Percentiles rank a stretch among this genome's conserved stretches.
These are phyloP conservation scores for Camptogramma bilineatum DNA, from an alignment of 2,888 invertebrate species.

Conservation along the genomic window DNA sequence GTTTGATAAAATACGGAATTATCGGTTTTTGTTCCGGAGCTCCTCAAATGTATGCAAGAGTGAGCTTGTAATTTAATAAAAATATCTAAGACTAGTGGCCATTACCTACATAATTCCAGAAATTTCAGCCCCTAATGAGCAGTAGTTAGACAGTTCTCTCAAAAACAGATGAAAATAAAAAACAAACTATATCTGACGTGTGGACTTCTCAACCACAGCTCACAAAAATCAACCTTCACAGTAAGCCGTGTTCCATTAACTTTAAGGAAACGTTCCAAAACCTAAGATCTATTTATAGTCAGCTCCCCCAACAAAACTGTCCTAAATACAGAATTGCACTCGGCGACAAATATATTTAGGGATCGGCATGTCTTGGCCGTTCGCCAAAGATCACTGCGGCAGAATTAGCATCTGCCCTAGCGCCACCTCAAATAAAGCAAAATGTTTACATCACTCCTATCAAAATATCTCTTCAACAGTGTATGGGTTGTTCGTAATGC, in stretches of 20 bases:
- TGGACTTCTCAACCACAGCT: too few species aligned
- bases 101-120: too few species aligned
- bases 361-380: constrained; percentile 71
- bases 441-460: constrained; percentile 38
- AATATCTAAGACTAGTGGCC: too few species aligned
- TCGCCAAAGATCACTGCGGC: constrained; percentile 71
- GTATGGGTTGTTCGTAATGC: constrained; percentile 10
- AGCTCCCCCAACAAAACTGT: constrained; percentile 73
- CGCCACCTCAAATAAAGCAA: constrained; percentile 60
- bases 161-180: too few species aligned
- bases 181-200: too few species aligned
- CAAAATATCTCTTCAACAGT: constrained; percentile 44
- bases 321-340: constrained; percentile 78
- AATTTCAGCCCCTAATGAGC: too few species aligned
- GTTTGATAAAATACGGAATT: too few species aligned
- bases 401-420: constrained; percentile 67
- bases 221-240: too few species aligned
- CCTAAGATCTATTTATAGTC: constrained; percentile 52
- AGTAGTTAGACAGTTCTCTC: too few species aligned
- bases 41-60: too few species aligned
- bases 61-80: too few species aligned
- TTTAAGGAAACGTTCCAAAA: constrained; percentile 29
- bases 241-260: constrained; percentile 8
- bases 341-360: constrained; percentile 72
- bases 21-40: too few species aligned